Evolutionary conservation across 2,113 vertebrate species (phyloP), one percentile per base, ranked within the genome.

Genomic region (Corythaeola cristata): DNA sequence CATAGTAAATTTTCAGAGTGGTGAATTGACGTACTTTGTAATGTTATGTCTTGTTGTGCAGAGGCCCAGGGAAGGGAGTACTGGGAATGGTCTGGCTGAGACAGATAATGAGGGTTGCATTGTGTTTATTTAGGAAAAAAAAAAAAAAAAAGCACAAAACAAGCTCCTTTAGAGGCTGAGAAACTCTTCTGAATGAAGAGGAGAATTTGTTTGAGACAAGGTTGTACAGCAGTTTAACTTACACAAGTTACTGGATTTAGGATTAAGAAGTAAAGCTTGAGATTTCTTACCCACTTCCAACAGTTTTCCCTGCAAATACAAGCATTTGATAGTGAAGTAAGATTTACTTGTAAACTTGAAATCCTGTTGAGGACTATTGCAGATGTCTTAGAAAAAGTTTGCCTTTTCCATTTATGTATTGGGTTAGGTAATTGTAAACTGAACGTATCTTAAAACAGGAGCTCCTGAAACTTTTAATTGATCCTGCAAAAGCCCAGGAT

Each of bases 11-110:
- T 32, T 85, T 68, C 37, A 62, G 44, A n/a, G 35, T 15, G 45
- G 13, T 30, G 52, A 58, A 0, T 12, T 60, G 58, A 6, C 1
- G 0, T 24, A 5, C 15, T 72, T 56, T 4, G 11, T 44, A 14
- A 47, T 21, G 5, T 64, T 60, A 12, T 0, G n/a, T 50, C 44
- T 33, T 60, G 0, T 28, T 82, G 19, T 62, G n/a, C 44, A 41
- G 19, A 27, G 45, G 24, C 14, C 11, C 2, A 1, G 9, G 39
- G 30, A 50, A 59, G 18, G 49, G 55, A 68, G 56, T 71, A 6
- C 33, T 19, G 21, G 55, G 52, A 52, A 37, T 35, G 17, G 39
- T 47, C 4, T 1, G 66, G n/a, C 41, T 49, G 17, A 56, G 49
- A 19, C 33, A 88, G 78, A 55, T 50, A 60, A 32, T 76, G 45